Evolutionary conservation across 2,797 vertebrate species (phyloP), one percentile per base, ranked within the genome.

Genomic region (Diceros bicornis): DNA sequence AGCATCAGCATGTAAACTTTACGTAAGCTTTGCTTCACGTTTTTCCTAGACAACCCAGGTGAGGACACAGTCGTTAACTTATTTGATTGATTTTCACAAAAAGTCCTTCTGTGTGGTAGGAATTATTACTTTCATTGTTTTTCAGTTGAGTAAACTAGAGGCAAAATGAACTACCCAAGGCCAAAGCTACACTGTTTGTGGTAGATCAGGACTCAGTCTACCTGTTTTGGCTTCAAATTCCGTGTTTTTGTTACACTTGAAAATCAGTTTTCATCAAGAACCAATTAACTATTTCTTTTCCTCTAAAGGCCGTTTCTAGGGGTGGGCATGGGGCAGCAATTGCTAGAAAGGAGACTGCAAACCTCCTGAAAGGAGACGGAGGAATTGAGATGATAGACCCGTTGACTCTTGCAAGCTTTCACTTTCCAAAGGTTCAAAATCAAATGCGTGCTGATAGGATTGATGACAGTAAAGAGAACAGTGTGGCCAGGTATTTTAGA

Each of bases 341-440:
- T 17, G 11, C 32, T 47, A 37, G 92, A 84, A 96, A 96, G 52
- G 77, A 87, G 75, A 66, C 2, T 34, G 47, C 77, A 88, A 77
- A 4, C 11, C 32, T 74, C 29, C 44, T 20, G 34, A 69, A 71
- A 91, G 41, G 29, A 79, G 79, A n/a, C 59, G 6, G 71, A 21
- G 44, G 68, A 23, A 34, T 41, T 14, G 71, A 89, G 66, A 52
- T 21, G 32, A 85, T 12, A 17, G 55, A n/a, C 5, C 23, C 52
- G 20, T 0, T 0, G 66, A 64, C 75, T 62, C 7, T 34, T 57
- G 9, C 50, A 34, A 89, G 4, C n/a, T 86, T 82, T 69, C 23
- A 71, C 62, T 90, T 86, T 91, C 61, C 4, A 41, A 50, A 66
- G 0, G 17, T 75, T 66, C 81, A 90, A 34, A 55, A 3, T 68